Percentiles rank a stretch among this genome's conserved stretches.
Conservation (phyloP, 2,888 invertebrate genomes). For the Yponomeuta malinellus region DNA sequence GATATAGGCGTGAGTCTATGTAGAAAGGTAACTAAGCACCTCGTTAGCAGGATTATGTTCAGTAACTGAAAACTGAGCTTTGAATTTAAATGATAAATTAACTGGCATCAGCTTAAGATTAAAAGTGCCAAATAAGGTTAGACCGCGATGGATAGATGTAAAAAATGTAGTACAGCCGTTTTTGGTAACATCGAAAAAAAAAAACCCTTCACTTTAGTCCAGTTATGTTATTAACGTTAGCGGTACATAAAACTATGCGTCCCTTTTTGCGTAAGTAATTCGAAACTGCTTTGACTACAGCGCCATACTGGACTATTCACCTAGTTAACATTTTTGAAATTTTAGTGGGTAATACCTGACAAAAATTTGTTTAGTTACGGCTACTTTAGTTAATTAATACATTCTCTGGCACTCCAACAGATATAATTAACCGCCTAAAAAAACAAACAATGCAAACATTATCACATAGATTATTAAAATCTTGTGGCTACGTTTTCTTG, state of each 20-base stretch:
- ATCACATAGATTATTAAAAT: background rate
- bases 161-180: conserved; percentile 8
- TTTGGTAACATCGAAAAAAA: conserved; percentile 13
- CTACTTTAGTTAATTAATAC: background rate
- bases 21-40: background rate
- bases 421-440: background rate
- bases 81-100: conserved; percentile 12
- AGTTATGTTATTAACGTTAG: background rate
- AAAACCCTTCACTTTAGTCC: background rate
- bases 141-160: background rate
- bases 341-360: background rate
- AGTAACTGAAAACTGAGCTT: conserved; percentile 8
- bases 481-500: background rate
- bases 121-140: background rate
- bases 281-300: background rate
- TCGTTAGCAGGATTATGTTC: conserved; percentile 3
- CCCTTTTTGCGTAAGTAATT: background rate
- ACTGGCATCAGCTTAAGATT: background rate
- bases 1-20: no score
- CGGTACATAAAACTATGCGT: background rate
- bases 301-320: background rate
- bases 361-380: no score
- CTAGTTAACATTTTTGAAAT: background rate
- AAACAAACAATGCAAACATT: background rate
- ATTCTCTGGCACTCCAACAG: background rate